These are phyloP conservation scores for Cyphomyrus discorhynchus DNA, from an alignment of 2,113 vertebrate species.

Conservation along the genomic window DNA sequence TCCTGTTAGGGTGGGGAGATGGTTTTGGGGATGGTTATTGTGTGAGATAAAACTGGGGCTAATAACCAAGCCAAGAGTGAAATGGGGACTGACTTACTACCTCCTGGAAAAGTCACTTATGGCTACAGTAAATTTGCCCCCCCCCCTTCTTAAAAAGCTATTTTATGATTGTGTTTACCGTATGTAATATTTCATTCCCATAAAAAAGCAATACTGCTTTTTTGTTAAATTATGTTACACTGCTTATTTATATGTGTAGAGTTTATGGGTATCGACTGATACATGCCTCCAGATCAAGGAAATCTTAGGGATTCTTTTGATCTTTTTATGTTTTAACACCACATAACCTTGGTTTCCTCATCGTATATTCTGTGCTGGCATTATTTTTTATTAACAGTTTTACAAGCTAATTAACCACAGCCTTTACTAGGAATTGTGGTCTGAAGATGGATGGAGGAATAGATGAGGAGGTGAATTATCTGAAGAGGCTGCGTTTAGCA, in stretches of 20 bases:
- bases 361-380: neutral
- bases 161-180: neutral
- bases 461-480: neutral
- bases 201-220: neutral
- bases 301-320: neutral
- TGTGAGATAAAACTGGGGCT: neutral
- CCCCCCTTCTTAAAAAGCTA: neutral
- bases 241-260: neutral
- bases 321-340: neutral
- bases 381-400: neutral
- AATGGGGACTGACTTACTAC: conserved; percentile 12
- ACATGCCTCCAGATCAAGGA: neutral
- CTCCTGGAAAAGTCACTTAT: conserved; percentile 5
- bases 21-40: neutral
- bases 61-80: conserved; percentile 28
- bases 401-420: neutral
- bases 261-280: neutral
- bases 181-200: neutral
- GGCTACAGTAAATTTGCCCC: conserved; percentile 3
- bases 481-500: neutral
- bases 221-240: neutral
- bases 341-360: neutral
- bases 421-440: neutral
- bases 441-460: neutral
- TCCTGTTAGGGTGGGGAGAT: neutral